A percentile compares a stretch with the other conserved stretches of the same genome.
These are phyloP conservation scores for Karalla daura DNA, from an alignment of 2,797 vertebrate genomes.

Conservation along the genomic window DNA sequence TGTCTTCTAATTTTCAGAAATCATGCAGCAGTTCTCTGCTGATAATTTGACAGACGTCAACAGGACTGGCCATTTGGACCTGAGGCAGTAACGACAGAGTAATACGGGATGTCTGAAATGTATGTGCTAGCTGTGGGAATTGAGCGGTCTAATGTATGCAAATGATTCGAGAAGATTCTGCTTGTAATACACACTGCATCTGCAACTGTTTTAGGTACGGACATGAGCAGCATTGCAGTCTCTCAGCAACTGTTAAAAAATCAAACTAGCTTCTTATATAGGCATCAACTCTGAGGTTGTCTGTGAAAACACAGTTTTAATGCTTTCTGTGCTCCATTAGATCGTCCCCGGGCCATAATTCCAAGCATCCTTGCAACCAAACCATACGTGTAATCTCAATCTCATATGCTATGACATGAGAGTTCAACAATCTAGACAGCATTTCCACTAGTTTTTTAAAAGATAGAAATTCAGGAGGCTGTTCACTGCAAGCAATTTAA, in stretches of 20 bases:
- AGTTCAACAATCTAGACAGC: constrained; percentile 44
- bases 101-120: neutral
- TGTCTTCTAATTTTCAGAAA: neutral
- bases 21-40: neutral
- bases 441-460: constrained; percentile 41
- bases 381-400: constrained; percentile 50
- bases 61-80: too few species aligned
- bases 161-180: neutral
- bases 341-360: constrained; percentile 46
- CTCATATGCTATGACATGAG: constrained; percentile 53
- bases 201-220: neutral
- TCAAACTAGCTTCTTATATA: constrained; percentile 6
- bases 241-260: neutral
- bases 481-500: constrained; percentile 64
- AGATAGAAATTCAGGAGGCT: constrained; percentile 50
- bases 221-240: neutral
- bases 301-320: constrained; percentile 49
- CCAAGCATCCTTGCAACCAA: constrained; percentile 39
- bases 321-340: constrained; percentile 40
- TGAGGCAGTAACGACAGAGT: too few species aligned
- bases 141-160: neutral
- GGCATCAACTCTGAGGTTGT: constrained; percentile 1
- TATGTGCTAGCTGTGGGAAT: neutral
- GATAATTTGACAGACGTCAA: neutral
- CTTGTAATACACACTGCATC: neutral